Evolutionary conservation across 2,113 vertebrate genomes (phyloP).

Genomic region (Taurulus bubalis): DNA sequence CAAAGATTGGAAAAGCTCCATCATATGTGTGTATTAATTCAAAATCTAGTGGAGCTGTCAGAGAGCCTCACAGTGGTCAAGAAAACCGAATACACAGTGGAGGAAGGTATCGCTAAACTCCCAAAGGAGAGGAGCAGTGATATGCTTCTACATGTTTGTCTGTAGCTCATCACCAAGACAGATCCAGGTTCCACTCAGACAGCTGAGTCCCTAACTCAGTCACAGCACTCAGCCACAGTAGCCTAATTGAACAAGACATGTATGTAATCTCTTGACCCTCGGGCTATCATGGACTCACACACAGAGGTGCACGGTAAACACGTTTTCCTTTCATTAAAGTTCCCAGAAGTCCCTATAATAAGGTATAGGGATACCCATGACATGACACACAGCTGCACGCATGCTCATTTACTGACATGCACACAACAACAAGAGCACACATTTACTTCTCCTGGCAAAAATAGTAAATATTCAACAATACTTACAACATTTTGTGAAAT

Average conservation of each 20-base stretch:
- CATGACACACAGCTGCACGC: slow-evolving; percentile 21
- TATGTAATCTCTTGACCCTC: slow-evolving; percentile 76
- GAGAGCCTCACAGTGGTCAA: slow-evolving; percentile 5
- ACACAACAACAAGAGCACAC: neutral
- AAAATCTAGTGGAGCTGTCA: neutral
- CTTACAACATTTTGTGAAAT: neutral
- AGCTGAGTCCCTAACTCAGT: slow-evolving; percentile 75
- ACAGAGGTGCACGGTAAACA: slow-evolving; percentile 66
- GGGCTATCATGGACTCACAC: slow-evolving; percentile 57
- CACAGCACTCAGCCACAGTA: slow-evolving; percentile 73
- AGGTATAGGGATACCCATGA: slow-evolving; percentile 52
- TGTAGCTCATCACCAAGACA: slow-evolving; percentile 63
- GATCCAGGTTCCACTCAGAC: slow-evolving; percentile 67
- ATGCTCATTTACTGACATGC: slow-evolving; percentile 39
- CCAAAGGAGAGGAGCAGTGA: slow-evolving; percentile 53
- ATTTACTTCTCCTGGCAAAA: neutral
- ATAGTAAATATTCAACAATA: neutral
- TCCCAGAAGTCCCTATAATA: slow-evolving; percentile 55
- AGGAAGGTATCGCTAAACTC: slow-evolving; percentile 45
- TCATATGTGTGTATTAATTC: slow-evolving; percentile 3
- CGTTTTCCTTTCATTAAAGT: slow-evolving; percentile 60
- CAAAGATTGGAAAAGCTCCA: neutral
- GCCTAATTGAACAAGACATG: slow-evolving; percentile 79
- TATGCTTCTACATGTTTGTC: slow-evolving; percentile 60
- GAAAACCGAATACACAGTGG: slow-evolving; percentile 9